Evolutionary conservation across 2,888 invertebrate genomes (phyloP), one percentile per base, ranked within the genome.

Genomic region (Pseudococcus longispinus): DNA sequence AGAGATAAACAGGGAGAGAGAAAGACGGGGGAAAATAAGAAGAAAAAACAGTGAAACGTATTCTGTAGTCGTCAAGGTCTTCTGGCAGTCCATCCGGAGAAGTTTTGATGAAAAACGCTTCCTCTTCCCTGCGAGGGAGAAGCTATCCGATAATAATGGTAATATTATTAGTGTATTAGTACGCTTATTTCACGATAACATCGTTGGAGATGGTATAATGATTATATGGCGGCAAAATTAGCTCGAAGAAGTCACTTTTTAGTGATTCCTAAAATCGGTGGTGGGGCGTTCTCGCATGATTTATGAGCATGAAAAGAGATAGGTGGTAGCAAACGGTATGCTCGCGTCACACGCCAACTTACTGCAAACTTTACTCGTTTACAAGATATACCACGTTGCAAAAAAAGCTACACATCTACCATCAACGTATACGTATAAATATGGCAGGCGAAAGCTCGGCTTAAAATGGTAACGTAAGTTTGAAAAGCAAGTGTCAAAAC

Each of bases 141-240:
- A n/a, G 77, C 29, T 80, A 86, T 44, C 86, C 44, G 20, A 29
- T 86, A 86, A 86, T 86, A 77, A 80, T 86, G 70, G 86, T 86
- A 86, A 86, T 86, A 46, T 86, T 86, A 86, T 80, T 80, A 80
- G 86, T 74, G 44, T 86, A 86, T 86, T 86, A 86, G 86, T 86
- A 80, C 86, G 86, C 55, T 86, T 80, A 74, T 80, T 86, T 29
- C n/a, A 86, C 86, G 86, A 80, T 86, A 86, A 86, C 86, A 86
- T 86, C 86, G 55, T 86, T 55, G 80, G 80, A 86, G 86, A 86
- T 80, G 86, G 74, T 86, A 37, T 37, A 86, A 86, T 86, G 86
- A 86, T 86, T 86, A 86, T 46, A 86, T n/a, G 44, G 86, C 86
- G 86, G 86, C 74, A 51, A 77, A 86, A 86, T 77, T 26, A 23